Base-by-base conservation (phyloP, 2,888 invertebrate genomes). In the Acleris laterana region DNA sequence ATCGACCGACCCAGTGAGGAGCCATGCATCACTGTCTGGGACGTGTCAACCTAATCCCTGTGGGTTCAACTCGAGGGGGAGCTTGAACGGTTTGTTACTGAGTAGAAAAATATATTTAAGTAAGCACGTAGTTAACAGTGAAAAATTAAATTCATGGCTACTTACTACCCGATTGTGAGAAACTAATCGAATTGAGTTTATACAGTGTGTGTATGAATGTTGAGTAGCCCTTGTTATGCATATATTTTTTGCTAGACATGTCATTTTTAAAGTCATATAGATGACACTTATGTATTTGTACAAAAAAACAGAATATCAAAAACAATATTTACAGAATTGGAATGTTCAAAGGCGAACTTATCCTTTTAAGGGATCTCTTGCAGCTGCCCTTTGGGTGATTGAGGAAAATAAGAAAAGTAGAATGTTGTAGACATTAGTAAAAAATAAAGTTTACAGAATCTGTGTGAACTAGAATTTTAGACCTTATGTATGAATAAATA, bases 11-110 rank as follows among this genome's bases (percentile, higher is more conserved):
- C 46, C 17, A 46, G n/a, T 46, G 5, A 46, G 46, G n/a, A 46
- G 7, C 46, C n/a, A 55, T 58, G 58, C 58, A 58, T 46, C 22
- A 60, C 50, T 49, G 22, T 50, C 17, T 16, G 50, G 38, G 17
- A 46, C 46, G 46, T 13, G 32, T 9, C 38, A 38, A 13, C 17
- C 46, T 46, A 46, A 46, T 46, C 46, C 46, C 46, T n/a, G 7
- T 46, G 17, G 46, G 17, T 17, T 46, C 7, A 46, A 46, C 46
- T 6, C n/a, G 46, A 6, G 16, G 17, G 16, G 17, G 46, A 46
- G 46, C 38, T 38, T 38, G 38, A 17, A 46, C 17, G 46, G 46
- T 46, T 46, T 17, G 46, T 17, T 46, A 46, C 46, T 46, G 1
- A 46, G 16, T 5, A 16, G 17, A 46, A 46, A 46, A 17, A 46